These are phyloP conservation scores for Phymorhynchus buccinoides DNA, from an alignment of 1,140 invertebrate genomes.

Conservation along the genomic window DNA sequence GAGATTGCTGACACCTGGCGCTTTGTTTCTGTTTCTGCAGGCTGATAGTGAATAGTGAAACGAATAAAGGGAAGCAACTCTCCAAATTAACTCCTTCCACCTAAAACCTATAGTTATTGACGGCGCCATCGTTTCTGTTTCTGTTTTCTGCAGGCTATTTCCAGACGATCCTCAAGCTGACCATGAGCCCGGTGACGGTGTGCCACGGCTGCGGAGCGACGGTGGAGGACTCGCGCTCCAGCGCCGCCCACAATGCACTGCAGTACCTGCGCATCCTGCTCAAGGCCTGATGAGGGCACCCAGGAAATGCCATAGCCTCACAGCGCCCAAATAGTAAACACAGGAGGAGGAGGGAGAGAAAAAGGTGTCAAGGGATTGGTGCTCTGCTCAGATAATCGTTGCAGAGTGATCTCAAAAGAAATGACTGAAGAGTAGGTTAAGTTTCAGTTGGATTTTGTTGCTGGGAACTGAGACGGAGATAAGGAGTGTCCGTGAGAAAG, in stretches of 20 bases:
- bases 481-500: too few relatives aligned
- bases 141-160: slow-evolving; percentile 79
- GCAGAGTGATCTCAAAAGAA: neutral
- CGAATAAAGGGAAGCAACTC: too few relatives aligned
- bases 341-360: neutral
- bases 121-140: too few relatives aligned
- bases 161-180: slow-evolving; percentile 94
- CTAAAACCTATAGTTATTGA: too few relatives aligned
- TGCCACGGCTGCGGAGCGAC: slow-evolving; percentile 90
- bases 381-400: neutral
- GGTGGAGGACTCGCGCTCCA: slow-evolving; percentile 86
- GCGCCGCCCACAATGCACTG: slow-evolving; percentile 90
- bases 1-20: slow-evolving; percentile 91
- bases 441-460: too few relatives aligned
- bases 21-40: too few relatives aligned
- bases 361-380: neutral
- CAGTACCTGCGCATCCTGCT: slow-evolving; percentile 97
- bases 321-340: slow-evolving; percentile 57
- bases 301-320: slow-evolving; percentile 70
- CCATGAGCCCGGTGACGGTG: slow-evolving; percentile 92
- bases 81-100: too few relatives aligned
- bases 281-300: slow-evolving; percentile 70
- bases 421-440: too few relatives aligned
- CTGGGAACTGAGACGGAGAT: too few relatives aligned
- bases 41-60: too few relatives aligned